Evolutionary conservation across 2,888 invertebrate species (phyloP), one percentile per base, ranked within the genome.

Genomic region (Chrysotoxum bicinctum): DNA sequence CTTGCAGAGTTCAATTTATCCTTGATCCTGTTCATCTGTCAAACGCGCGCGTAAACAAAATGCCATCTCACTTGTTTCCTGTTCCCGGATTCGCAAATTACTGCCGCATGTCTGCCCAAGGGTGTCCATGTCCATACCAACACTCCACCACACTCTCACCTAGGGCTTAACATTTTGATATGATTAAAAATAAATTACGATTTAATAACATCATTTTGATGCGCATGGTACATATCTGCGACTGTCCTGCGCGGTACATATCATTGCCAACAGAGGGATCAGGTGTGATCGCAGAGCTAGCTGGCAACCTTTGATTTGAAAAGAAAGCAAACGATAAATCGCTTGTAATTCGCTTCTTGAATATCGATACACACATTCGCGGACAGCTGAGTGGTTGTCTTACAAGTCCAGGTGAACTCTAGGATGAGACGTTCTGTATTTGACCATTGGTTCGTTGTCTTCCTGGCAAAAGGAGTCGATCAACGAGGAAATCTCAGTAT

Each of bases 141-240:
- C 43, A 43, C 26, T 30, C 26, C n/a, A 40, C 43, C 14, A 19
- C 40, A 23, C 14, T 35, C 21, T 8, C 19, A 19, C 32, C 12
- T 3, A 60, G 56, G 76, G 52, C 76, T 81, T 75, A 80, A 48
- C 48, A 32, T 75, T 81, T 81, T 85, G 81, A 85, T 77, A 76
- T 81, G 85, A 85, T 85, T 81, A 81, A 85, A 85, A 85, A 81
- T 85, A 85, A 85, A 85, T 85, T 76, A 81, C 81, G 81, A 85
- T 76, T 85, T 85, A 85, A 81, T 81, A 85, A 85, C 76, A 85
- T 85, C 76, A 85, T 85, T 58, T 73, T 81, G 81, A 85, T 69
- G 76, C 21, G 76, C 62, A 85, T 40, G 79, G 40, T 69, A n/a
- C n/a, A 62, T 68, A 72, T 80, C 70, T 54, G 21, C n/a, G 43